A percentile compares a stretch with the other conserved stretches of the same genome.
phyloP scores from a whole-genome alignment of 1,140 invertebrate species.

The Ganaspis sp. region DNA sequence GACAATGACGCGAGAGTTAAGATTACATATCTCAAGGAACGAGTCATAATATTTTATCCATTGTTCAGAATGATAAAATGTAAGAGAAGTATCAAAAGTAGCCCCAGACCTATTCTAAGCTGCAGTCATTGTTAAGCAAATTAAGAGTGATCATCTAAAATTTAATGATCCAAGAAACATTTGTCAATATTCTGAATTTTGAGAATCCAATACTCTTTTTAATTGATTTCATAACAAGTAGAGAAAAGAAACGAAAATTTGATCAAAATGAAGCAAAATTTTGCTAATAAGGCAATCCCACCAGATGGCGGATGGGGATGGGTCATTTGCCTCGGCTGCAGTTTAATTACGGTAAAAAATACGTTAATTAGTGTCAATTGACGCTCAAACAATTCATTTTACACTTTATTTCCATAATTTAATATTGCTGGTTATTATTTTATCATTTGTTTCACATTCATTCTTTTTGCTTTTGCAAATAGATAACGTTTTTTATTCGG shows the following conservation, averaged over 20 bases:
- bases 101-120: neutral
- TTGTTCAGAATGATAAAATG: constrained; percentile 16
- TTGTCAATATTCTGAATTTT: neutral
- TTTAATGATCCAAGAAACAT: constrained; percentile 3
- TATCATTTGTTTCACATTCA: neutral
- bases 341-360: constrained; percentile 84
- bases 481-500: neutral
- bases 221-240: neutral
- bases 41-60: constrained; percentile 1
- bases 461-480: neutral
- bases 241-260: neutral
- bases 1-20: neutral
- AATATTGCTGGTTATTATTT: neutral
- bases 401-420: neutral
- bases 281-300: constrained; percentile 61
- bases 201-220: neutral
- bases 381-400: too few species aligned
- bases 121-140: constrained; percentile 1
- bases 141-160: neutral
- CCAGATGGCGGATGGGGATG: constrained; percentile 89
- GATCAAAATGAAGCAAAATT: constrained; percentile 22
- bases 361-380: neutral
- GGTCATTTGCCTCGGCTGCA: constrained; percentile 87
- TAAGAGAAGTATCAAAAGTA: neutral
- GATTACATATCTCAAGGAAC: constrained; percentile 1